Evolutionary conservation across 2,888 invertebrate species (phyloP).

Genomic region (Drosophila greeni): DNA sequence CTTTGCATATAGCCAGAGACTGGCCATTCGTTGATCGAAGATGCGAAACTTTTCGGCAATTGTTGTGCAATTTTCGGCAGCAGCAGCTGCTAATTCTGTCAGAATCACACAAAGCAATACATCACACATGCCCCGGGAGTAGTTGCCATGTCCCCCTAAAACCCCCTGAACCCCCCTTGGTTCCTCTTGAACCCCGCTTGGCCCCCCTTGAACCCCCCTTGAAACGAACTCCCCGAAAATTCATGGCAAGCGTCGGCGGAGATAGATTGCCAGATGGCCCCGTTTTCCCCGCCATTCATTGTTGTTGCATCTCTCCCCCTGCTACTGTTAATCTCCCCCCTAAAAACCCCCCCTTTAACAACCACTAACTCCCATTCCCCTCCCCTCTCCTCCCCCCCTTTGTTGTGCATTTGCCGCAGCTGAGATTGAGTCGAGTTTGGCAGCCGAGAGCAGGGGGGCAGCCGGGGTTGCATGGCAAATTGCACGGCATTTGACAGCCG

Average conservation of each 20-base stretch:
- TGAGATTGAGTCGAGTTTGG: conserved; percentile 48
- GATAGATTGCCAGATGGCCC: conserved; percentile 66
- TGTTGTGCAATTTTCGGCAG: conserved; percentile 64
- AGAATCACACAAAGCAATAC: conserved; percentile 72
- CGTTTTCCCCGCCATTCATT: conserved; percentile 24
- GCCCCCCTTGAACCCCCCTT: not conserved
- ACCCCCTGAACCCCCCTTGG: not conserved
- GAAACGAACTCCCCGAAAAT: conserved; percentile 36
- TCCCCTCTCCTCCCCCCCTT: not conserved
- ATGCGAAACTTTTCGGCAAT: conserved; percentile 39
- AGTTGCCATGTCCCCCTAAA: conserved; percentile 1
- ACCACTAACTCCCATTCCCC: too few relatives aligned
- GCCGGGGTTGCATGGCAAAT: conserved; percentile 49
- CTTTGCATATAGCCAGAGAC: not conserved
- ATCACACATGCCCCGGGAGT: conserved; percentile 55
- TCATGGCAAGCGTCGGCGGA: conserved; percentile 68
- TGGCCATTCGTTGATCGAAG: conserved; percentile 36
- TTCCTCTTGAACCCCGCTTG: too few relatives aligned
- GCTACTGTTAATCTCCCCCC: not conserved
- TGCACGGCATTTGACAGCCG: conserved; percentile 71
- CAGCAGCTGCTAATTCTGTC: conserved; percentile 71
- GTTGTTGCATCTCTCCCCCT: conserved; percentile 12
- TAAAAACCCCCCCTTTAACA: not conserved
- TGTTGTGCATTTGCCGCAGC: conserved; percentile 29
- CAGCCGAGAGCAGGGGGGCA: not conserved